These are phyloP conservation scores for Andrena hattorfiana DNA, from an alignment of 2,888 invertebrate species.

Conservation along the genomic window DNA sequence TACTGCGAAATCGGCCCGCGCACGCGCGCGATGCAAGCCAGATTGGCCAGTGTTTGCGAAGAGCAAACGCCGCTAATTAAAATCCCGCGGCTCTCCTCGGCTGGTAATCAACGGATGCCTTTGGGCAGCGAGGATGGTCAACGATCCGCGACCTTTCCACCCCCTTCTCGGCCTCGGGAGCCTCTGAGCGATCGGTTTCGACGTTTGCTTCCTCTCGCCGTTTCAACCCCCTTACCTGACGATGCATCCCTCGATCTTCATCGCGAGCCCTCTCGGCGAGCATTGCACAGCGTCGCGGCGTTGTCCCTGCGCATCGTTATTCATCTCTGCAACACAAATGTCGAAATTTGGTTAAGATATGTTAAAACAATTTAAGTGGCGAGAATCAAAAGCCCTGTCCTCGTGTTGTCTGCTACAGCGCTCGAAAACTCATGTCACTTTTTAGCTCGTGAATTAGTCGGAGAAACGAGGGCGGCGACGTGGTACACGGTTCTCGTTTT, in stretches of 20 bases:
- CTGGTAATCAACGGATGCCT: conserved; percentile 83
- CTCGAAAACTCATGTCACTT: conserved; percentile 30
- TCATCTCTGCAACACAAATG: conserved; percentile 55
- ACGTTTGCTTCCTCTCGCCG: conserved; percentile 42
- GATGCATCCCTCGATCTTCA: conserved; percentile 66
- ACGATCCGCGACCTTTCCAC: conserved; percentile 70
- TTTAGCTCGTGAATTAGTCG: conserved; percentile 46
- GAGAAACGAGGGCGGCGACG: conserved; percentile 31
- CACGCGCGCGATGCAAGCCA: conserved; percentile 55
- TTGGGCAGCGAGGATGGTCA: conserved; percentile 81
- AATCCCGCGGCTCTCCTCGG: conserved; percentile 81
- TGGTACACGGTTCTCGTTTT: conserved; percentile 38
- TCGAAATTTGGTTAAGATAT: background rate
- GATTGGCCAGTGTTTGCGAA: conserved; percentile 81
- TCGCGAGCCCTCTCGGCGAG: conserved; percentile 55
- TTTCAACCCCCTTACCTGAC: conserved; percentile 59
- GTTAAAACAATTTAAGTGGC: background rate
- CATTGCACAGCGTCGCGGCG: conserved; percentile 30
- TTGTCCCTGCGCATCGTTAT: conserved; percentile 16
- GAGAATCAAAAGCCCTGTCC: background rate
- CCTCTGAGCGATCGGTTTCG: conserved; percentile 43
- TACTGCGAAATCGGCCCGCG: conserved; percentile 57
- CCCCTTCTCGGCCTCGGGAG: conserved; percentile 40
- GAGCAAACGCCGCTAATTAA: conserved; percentile 84
- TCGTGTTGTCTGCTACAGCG: background rate